Percentiles rank a stretch among this genome's conserved stretches.
Conservation (phyloP, 2,113 vertebrate species). For the Labeo rohita region DNA sequence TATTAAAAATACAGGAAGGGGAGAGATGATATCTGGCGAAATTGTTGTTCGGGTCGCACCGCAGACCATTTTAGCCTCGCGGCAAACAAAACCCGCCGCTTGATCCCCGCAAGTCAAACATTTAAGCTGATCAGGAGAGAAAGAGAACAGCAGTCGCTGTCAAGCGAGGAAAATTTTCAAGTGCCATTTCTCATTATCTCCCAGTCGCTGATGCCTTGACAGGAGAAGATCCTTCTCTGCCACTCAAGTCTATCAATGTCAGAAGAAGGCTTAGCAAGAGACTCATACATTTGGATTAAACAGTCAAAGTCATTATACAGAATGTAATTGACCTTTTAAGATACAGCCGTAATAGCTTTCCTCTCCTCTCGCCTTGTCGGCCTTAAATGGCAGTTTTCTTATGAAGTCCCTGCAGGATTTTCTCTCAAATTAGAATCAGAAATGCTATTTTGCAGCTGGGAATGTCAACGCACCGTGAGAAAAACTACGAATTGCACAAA, state of each 20-base stretch:
- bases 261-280: slow-evolving; percentile 77
- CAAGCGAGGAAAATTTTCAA: slow-evolving; percentile 74
- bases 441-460: slow-evolving; percentile 58
- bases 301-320: slow-evolving; percentile 77
- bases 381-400: slow-evolving; percentile 64
- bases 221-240: slow-evolving; percentile 80
- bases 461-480: slow-evolving; percentile 3
- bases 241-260: slow-evolving; percentile 88
- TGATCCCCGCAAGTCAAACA: slow-evolving; percentile 63
- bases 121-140: slow-evolving; percentile 83
- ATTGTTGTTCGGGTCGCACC: slow-evolving; percentile 76
- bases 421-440: slow-evolving; percentile 74
- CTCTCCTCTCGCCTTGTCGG: slow-evolving; percentile 49
- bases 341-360: slow-evolving; percentile 74
- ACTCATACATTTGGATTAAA: slow-evolving; percentile 83
- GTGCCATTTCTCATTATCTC: slow-evolving; percentile 84
- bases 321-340: slow-evolving; percentile 79
- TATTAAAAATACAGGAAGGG: slow-evolving; percentile 77
- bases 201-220: slow-evolving; percentile 78
- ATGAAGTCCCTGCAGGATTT: slow-evolving; percentile 73
- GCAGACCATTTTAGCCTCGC: slow-evolving; percentile 81
- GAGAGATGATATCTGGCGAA: slow-evolving; percentile 87
- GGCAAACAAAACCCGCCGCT: slow-evolving; percentile 55
- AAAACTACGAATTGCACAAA: slow-evolving; percentile 58
- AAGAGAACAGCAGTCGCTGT: slow-evolving; percentile 75